Base-by-base conservation (phyloP, 2,888 invertebrate species). In the Desoria tigrina region DNA sequence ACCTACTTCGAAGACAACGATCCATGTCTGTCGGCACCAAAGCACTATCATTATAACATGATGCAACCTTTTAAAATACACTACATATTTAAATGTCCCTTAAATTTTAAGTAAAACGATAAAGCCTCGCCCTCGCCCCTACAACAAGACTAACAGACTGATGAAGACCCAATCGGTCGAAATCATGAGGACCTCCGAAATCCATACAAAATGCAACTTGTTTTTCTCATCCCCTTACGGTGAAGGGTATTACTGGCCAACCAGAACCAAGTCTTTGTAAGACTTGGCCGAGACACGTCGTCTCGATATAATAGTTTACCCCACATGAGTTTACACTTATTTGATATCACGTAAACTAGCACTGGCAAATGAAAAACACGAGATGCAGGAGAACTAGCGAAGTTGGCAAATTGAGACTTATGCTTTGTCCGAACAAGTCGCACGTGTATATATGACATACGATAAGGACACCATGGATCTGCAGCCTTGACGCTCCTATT, bases 281-380 rank as follows among this genome's bases (percentile, higher is more conserved):
- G 11, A 4, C 32, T 32, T 32, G 32, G 32, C 32, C 4, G 45
- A 45, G 21, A 45, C 9, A 45, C 16, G 6, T 45, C 6, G 32
- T 32, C 32, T 11, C 16, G 9, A n/a, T 45, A 45, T 45, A 45
- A 45, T 45, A 21, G 21, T 45, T 45, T 45, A 45, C 45, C 45
- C 45, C 45, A 45, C 45, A 9, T 18, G 16, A 16, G 4, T 45
- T 45, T 11, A 6, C 6, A 4, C 16, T 45, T 45, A 45, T 21
- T 45, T 45, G 16, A 21, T 45, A 45, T 45, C 45, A 45, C 45
- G 45, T 18, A 18, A n/a, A 18, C 16, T 45, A 45, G 6, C 16
- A 45, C 45, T 45, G 45, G 45, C 45, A 45, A 45, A 45, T n/a
- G 45, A 45, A 18, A 45, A 45, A 45, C 45, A 45, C 16, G 45